A percentile compares a stretch with the other conserved stretches of the same genome.
phyloP scores from a whole-genome alignment of 2,888 invertebrate genomes.

The Meloe dianella region DNA sequence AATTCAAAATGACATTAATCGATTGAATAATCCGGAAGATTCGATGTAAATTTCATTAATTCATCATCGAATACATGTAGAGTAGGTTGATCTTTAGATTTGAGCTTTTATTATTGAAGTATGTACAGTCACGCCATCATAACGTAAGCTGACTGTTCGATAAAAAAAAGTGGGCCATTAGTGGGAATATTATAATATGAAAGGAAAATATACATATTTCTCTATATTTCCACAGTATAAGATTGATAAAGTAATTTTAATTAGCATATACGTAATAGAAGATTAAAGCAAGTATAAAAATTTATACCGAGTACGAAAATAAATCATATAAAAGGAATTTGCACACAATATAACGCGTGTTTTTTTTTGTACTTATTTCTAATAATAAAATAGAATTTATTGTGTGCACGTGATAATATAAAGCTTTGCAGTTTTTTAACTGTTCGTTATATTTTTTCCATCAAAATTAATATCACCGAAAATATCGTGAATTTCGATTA shows the following conservation, averaged over 20 bases:
- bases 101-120: not conserved
- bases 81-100: not conserved
- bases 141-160: not conserved
- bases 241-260: no score
- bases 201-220: not conserved
- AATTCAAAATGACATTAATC: no score
- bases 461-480: no score
- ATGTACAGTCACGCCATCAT: not conserved
- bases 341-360: not conserved
- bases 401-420: not conserved
- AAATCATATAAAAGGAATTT: not conserved
- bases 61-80: not conserved
- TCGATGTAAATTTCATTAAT: not conserved
- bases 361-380: not conserved
- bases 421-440: no score
- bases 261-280: no score
- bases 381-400: not conserved
- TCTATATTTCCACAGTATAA: not conserved
- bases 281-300: no score
- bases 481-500: no score
- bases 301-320: not conserved
- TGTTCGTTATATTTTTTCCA: not conserved
- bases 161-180: not conserved
- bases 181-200: not conserved
- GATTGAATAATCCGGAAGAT: no score